Conservation (phyloP, 1,140 invertebrate genomes). For the Nasonia vitripennis region DNA sequence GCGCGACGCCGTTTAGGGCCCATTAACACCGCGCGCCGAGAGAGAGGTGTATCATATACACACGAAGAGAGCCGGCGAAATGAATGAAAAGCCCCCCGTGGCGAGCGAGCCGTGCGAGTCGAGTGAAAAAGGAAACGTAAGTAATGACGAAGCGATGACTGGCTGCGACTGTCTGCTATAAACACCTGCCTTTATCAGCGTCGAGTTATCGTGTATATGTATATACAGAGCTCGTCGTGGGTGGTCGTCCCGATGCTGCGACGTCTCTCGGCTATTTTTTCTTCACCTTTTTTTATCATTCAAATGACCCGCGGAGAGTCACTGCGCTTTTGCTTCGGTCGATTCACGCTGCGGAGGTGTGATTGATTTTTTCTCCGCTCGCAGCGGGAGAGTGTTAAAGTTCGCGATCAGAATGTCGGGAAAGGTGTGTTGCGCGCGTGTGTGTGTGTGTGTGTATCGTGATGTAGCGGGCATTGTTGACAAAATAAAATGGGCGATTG, state of each 20-base stretch:
- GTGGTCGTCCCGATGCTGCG: constrained; percentile 64
- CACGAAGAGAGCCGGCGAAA: constrained; percentile 23
- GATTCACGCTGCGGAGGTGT: constrained; percentile 25
- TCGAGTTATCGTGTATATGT: constrained; percentile 64
- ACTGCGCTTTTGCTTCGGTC: constrained; percentile 54
- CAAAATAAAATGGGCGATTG: constrained; percentile 37
- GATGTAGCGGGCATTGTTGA: constrained; percentile 41
- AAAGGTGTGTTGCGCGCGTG: neutral
- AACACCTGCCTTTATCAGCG: constrained; percentile 69
- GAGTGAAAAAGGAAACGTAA: constrained; percentile 57
- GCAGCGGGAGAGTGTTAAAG: constrained; percentile 46
- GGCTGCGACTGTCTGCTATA: constrained; percentile 56
- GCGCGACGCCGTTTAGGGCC: neutral
- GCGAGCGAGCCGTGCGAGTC: constrained; percentile 34
- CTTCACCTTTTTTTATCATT: constrained; percentile 53
- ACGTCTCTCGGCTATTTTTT: constrained; percentile 49
- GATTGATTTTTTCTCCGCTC: constrained; percentile 8
- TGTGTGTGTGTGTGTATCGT: neutral
- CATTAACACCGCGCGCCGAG: neutral
- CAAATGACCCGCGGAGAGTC: constrained; percentile 58
- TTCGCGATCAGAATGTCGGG: constrained; percentile 15
- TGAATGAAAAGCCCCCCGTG: constrained; percentile 8
- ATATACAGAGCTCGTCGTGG: constrained; percentile 56
- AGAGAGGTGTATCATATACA: constrained; percentile 50
- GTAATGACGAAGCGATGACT: constrained; percentile 74